A percentile compares a stretch with the other conserved stretches of the same genome.
Conservation (phyloP, 2,888 invertebrate genomes). For the Idaea aversata region DNA sequence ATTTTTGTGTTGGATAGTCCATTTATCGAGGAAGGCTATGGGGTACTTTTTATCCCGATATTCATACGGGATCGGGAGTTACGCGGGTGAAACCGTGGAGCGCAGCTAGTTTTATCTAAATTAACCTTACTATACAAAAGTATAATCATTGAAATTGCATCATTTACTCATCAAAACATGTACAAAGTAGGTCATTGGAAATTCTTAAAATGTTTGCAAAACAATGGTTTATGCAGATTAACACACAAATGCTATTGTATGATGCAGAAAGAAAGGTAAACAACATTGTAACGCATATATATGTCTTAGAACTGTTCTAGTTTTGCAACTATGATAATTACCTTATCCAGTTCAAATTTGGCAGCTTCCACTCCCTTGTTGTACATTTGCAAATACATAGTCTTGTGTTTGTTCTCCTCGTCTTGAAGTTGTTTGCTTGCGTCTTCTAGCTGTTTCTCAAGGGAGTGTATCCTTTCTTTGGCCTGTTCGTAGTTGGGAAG, state of each 20-base stretch:
- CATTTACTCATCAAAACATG: neutral
- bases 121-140: neutral
- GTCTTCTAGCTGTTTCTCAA: conserved; percentile 87
- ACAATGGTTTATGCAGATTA: conserved; percentile 15
- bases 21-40: no score
- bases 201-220: conserved; percentile 11
- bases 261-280: conserved; percentile 4
- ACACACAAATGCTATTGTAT: conserved; percentile 4
- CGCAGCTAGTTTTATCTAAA: neutral
- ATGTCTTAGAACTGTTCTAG: neutral
- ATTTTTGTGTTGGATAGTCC: no score
- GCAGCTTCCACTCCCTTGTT: conserved; percentile 91
- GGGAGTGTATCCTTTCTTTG: conserved; percentile 83
- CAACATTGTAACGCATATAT: conserved; percentile 11
- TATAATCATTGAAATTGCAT: neutral
- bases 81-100: neutral
- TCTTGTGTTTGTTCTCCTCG: conserved; percentile 86
- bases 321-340: conserved; percentile 41
- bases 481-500: conserved; percentile 87
- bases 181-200: conserved; percentile 8
- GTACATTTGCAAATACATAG: conserved; percentile 91
- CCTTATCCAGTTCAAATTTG: conserved; percentile 86
- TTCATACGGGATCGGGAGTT: no score
- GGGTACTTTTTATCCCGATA: no score
- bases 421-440: conserved; percentile 84